Percentiles rank a stretch among this genome's conserved stretches.
These are phyloP conservation scores for Azemiops feae DNA, from an alignment of 2,113 vertebrate genomes.

Conservation along the genomic window DNA sequence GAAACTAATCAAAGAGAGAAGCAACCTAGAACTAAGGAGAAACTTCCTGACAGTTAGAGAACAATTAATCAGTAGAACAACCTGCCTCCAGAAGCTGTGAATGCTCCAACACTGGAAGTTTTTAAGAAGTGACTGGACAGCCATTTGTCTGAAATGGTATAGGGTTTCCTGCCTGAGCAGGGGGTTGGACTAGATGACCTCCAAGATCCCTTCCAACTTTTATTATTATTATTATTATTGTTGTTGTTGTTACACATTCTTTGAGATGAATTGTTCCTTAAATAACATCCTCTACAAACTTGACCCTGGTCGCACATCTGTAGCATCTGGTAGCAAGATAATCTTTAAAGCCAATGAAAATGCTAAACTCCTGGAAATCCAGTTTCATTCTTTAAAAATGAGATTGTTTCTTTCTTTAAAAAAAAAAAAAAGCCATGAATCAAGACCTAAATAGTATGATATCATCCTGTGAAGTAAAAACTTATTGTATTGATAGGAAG, in stretches of 20 bases:
- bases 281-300: constrained; percentile 4
- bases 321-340: neutral
- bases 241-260: neutral
- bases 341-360: neutral
- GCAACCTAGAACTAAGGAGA: too few relatives aligned
- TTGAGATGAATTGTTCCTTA: neutral
- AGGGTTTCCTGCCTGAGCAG: too few relatives aligned
- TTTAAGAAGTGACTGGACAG: too few relatives aligned
- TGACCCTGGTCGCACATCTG: neutral
- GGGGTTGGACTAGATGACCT: too few relatives aligned
- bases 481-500: constrained; percentile 41
- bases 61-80: too few relatives aligned
- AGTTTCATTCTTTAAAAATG: neutral
- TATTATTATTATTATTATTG: too few relatives aligned
- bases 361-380: neutral
- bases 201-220: too few relatives aligned
- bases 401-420: neutral
- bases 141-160: too few relatives aligned
- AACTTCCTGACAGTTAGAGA: too few relatives aligned
- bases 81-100: too few relatives aligned
- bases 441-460: constrained; percentile 36
- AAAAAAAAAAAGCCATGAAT: constrained; percentile 34
- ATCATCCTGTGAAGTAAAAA: constrained; percentile 46
- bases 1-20: too few relatives aligned
- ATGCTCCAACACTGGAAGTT: too few relatives aligned